Evolutionary conservation across 1,140 invertebrate genomes (phyloP).

Genomic region (Lamellibrachia luymesi): DNA sequence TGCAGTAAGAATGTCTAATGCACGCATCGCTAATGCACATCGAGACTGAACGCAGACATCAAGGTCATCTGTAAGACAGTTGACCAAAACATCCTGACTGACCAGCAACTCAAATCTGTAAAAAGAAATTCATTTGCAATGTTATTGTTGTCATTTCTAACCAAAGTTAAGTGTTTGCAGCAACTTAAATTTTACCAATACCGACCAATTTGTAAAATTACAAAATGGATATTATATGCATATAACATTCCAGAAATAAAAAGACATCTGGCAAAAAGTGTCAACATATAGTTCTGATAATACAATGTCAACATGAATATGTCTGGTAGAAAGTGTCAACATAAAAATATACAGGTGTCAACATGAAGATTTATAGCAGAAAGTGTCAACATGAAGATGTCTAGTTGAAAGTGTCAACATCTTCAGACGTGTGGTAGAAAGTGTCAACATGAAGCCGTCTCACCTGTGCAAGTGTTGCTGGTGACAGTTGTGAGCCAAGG

Average conservation of each 20-base stretch:
- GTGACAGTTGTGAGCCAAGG: background rate
- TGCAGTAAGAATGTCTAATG: background rate
- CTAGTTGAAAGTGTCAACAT: background rate
- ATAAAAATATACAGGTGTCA: background rate
- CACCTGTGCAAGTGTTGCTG: background rate
- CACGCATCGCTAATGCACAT: background rate
- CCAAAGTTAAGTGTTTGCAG: too few species aligned
- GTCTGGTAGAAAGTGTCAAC: background rate
- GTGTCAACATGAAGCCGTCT: background rate
- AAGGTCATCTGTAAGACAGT: background rate
- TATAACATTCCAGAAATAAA: background rate
- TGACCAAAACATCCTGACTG: background rate
- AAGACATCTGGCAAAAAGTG: background rate
- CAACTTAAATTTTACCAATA: background rate
- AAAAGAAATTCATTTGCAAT: background rate
- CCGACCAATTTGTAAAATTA: background rate
- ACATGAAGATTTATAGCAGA: background rate
- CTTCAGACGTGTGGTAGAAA: background rate
- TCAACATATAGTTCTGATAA: background rate
- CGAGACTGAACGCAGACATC: background rate
- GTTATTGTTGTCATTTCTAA: background rate
- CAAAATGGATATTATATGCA: background rate
- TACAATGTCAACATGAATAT: background rate
- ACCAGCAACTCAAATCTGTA: background rate
- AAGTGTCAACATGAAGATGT: background rate